Conservation (phyloP, 2,113 vertebrate genomes). For the Tragelaphus scriptus region DNA sequence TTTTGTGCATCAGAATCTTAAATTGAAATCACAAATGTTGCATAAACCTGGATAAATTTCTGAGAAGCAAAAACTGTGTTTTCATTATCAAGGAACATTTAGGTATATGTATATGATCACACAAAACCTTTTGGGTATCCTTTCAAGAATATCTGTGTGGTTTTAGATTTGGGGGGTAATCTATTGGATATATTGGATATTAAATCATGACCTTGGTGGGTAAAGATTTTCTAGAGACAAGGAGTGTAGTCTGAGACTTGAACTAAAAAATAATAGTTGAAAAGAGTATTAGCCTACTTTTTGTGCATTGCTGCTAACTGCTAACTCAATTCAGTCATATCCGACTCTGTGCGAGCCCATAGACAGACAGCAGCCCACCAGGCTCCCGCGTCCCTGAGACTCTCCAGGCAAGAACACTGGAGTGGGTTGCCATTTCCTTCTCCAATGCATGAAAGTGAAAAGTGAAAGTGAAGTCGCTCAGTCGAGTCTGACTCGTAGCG, state of each 20-base stretch:
- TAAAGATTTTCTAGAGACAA: background rate
- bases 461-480: no score
- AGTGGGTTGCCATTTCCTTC: no score
- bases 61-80: background rate
- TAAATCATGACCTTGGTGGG: background rate
- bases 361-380: no score
- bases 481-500: no score
- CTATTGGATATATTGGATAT: background rate
- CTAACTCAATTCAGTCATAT: no score
- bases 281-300: background rate
- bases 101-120: background rate
- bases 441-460: no score
- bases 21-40: background rate
- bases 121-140: background rate
- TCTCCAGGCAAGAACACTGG: no score
- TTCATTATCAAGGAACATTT: background rate
- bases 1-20: background rate
- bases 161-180: background rate
- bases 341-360: no score
- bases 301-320: background rate
- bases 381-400: no score
- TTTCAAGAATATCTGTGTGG: background rate
- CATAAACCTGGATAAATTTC: background rate
- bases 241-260: background rate
- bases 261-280: background rate